Base-by-base conservation (phyloP, 2,888 invertebrate species). In the Cephalotes varians region DNA sequence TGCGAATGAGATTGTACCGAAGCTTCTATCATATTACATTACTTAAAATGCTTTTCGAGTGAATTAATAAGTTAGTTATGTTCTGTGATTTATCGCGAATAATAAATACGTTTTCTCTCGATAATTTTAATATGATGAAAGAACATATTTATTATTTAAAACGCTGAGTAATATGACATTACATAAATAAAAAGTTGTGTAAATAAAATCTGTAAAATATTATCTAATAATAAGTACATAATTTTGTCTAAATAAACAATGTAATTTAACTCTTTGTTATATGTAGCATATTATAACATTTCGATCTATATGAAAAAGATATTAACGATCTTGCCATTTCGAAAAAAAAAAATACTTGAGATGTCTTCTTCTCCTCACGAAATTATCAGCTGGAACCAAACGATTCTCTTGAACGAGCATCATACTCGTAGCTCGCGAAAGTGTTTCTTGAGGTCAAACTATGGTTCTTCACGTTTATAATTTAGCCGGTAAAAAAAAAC, bases 361-460 rank as follows among this genome's bases (percentile, higher is more conserved):
- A 40, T 77, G 85, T 83, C 76, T 69, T 58, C 28, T 49, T 44
- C 31, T 79, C 40, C 18, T 12, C 21, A 10, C 40, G 37, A 44
- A 72, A 49, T 81, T 74, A 83, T 85, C 83, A 81, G 85, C 65
- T 65, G 77, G 65, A 73, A 77, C 44, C 69, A 81, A 87, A 88
- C 83, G 84, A 82, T 25, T 62, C 54, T 60, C 64, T 64, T 60
- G 81, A 86, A 81, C 76, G 74, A 85, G 76, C 77, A 71, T 81
- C 81, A 77, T 88, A 82, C 69, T 88, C 21, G 58, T 73, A 80
- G 31, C 73, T 80, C 67, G 64, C 62, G 28, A 56, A 65, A 82
- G 58, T 79, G 76, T 86, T 80, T 64, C 69, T 88, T 81, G 79
- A 87, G 71, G 81, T 85, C 64, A 77, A 82, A 88, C 82, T 82